Base-by-base conservation (phyloP, 2,888 invertebrate genomes). In the Metacarcinus magister region DNA sequence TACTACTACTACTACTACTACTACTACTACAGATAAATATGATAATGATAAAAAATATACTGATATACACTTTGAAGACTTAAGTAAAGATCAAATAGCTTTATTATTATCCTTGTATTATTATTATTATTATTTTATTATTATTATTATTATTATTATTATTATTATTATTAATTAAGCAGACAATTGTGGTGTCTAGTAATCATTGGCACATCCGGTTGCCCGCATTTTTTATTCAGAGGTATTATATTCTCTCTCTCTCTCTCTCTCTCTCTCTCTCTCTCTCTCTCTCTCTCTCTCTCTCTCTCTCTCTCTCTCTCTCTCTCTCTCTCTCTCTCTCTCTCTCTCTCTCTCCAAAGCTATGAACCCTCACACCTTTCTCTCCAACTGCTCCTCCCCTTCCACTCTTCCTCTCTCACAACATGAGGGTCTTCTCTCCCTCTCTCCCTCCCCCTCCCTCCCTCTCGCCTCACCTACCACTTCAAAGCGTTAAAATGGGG, bases 1-100 rank as follows among this genome's bases (percentile, higher is more conserved):
- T 54, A n/a, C 54, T 92, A 92, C 54, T 92, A 92, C 32, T 60
- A 92, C 54, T 92, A 92, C 54, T 54, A 92, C 54, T 92, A 54
- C 60, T 93, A 28, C 28, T 93, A 93, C 60, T 93, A 93, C 10
- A 19, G 16, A 67, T 19, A 67, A n/a, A n/a, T n/a, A n/a, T n/a
- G n/a, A 19, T 23, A 67, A 67, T 67, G 16, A 19, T 4, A 67
- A 23, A 3, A n/a, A n/a, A 67, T 54, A 54, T 8, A 54, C 54
- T 8, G 13, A 54, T 54, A 67, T 54, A 54, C 0, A 13, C 2
- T 54, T 54, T 54, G 54, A 13, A 54, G 10, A 10, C 10, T 54
- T 0, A 1, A 16, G 16, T 13, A 13, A 54, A 54, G 16, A 54
- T 23, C 23, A 16, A 1, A n/a, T 67, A n/a, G 5, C 19, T 23